Base-by-base conservation (phyloP, 1,140 invertebrate genomes). In the Drosophila auraria region DNA sequence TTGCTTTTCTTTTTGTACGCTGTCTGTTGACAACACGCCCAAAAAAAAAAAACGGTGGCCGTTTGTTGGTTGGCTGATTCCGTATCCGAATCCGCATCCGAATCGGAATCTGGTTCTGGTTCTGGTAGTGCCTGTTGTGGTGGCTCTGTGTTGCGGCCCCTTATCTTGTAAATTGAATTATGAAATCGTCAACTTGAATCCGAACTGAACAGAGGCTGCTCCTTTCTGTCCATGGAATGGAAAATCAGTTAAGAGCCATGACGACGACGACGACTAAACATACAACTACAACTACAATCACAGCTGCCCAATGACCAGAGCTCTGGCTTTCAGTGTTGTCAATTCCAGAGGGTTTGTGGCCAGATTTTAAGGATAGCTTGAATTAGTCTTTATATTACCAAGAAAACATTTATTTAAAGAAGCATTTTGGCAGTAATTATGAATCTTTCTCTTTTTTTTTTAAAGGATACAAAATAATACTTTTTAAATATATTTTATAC, bases 111-210 rank as follows among this genome's bases (percentile, higher is more conserved):
- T 38, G 50, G 33, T 20, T 73, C 33, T 69, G 78, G 51, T 70
- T 77, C 47, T 78, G 80, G 47, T 59, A 66, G 61, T 42, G 49
- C 12, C 20, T 47, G 49, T 25, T 56, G 61, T 38, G 60, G 23
- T 47, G 72, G 54, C 61, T 71, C 68, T 61, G 77, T 51, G 63
- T 50, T 59, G 44, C 49, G 61, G 82, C 78, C 65, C 58, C 82
- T 89, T 89, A 89, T 89, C 86, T 89, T 89, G 86, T 89, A 89
- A 89, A 89, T 89, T 89, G 87, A 89, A 89, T 89, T 89, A 89
- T 89, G 86, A 90, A 89, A 89, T 89, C 86, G 86, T 89, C 86
- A 89, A 89, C 86, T 90, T 90, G 86, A 89, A 90, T 82, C 82
- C 83, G 68, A 89, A 84, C 86, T 84, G 84, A 89, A 53, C 56